Conservation (phyloP, 1,140 invertebrate species). For the Trachelipus rathkii region DNA sequence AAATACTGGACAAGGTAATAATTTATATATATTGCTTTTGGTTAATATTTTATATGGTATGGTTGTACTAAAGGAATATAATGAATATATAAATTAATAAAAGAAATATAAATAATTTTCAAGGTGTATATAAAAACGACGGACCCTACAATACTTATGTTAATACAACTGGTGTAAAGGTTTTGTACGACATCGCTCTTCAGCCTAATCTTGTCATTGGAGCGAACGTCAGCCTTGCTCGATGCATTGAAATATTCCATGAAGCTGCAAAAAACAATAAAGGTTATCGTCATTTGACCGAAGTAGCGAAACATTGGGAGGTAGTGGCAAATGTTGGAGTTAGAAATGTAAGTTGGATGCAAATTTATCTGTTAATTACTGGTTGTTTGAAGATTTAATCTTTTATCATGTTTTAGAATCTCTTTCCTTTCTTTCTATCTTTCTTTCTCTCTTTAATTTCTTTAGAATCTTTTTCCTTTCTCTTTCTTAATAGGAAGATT, state of each 20-base stretch:
- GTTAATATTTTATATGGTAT: too few relatives aligned
- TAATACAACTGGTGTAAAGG: conserved; percentile 49
- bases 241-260: conserved; percentile 43
- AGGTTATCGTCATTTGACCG: conserved; percentile 32
- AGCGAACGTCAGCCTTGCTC: conserved; percentile 42
- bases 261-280: background rate
- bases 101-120: too few relatives aligned
- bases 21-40: too few relatives aligned
- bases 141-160: conserved; percentile 51
- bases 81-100: too few relatives aligned
- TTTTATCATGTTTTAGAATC: background rate
- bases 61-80: too few relatives aligned
- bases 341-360: conserved; percentile 45
- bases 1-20: conserved; percentile 37
- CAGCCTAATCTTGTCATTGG: conserved; percentile 37
- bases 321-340: conserved; percentile 40
- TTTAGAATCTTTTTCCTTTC: too few relatives aligned
- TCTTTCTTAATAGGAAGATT: too few relatives aligned
- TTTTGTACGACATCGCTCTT: conserved; percentile 42
- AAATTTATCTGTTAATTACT: background rate
- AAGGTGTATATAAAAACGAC: conserved; percentile 52
- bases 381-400: background rate
- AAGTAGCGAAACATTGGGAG: conserved; percentile 30
- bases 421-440: background rate
- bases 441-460: too few relatives aligned